Conservation (phyloP, 2,797 vertebrate genomes). For the Mus spretus region DNA sequence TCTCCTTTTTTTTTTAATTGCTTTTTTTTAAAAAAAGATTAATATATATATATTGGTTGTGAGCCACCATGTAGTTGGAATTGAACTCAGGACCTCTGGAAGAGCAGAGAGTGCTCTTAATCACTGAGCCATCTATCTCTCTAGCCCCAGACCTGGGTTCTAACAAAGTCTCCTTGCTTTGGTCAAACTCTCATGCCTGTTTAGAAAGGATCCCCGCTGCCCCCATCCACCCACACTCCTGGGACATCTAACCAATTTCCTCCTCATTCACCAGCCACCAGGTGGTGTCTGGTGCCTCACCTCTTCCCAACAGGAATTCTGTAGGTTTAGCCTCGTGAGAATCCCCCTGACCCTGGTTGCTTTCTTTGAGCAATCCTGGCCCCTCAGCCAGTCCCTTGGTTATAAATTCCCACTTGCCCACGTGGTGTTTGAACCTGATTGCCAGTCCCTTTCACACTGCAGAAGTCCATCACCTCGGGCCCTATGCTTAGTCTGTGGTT, state of each 20-base stretch:
- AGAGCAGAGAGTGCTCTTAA: too few species aligned
- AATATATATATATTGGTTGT: too few species aligned
- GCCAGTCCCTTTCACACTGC: not conserved
- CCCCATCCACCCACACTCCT: not conserved
- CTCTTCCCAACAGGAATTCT: not conserved
- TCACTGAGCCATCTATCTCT: too few species aligned
- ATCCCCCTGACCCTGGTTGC: not conserved
- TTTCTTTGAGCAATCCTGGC: not conserved
- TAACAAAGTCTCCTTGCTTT: not conserved
- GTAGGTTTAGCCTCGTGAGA: not conserved
- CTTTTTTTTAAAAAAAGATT: too few species aligned
- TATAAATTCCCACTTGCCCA: not conserved
- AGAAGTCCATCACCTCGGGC: rapidly evolving
- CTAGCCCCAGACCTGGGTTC: not conserved
- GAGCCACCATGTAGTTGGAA: too few species aligned
- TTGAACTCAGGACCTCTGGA: too few species aligned
- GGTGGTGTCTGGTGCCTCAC: not conserved
- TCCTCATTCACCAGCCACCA: not conserved
- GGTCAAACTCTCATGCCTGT: not conserved
- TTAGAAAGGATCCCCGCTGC: not conserved
- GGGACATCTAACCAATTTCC: not conserved
- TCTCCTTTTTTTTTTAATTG: too few species aligned
- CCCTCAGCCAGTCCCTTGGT: not conserved
- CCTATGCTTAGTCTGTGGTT: not conserved
- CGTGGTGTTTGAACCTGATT: too few species aligned